These are phyloP conservation scores for Drymonia ruficornis DNA, from an alignment of 2,888 invertebrate genomes.

Conservation along the genomic window DNA sequence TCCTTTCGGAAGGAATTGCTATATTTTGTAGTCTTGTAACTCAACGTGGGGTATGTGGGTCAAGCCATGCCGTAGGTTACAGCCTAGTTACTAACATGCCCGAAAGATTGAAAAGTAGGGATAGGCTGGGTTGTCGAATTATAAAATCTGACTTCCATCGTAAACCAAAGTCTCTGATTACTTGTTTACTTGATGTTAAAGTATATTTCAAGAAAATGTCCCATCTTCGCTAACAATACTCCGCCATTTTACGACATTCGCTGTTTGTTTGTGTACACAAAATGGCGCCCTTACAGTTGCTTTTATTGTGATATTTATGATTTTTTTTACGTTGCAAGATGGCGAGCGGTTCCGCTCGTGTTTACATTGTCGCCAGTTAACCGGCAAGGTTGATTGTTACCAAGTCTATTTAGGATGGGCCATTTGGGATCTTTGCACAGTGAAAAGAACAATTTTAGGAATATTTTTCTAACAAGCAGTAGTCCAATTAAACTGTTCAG, in stretches of 20 bases:
- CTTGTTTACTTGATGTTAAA: neutral
- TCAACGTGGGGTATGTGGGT: no score
- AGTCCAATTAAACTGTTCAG: neutral
- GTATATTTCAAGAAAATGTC: no score
- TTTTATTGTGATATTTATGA: constrained; percentile 3
- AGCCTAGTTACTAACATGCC: no score
- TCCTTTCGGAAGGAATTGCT: no score
- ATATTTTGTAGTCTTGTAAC: no score
- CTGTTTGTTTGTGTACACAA: neutral
- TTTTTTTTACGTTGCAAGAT: constrained; percentile 2
- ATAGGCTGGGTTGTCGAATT: no score
- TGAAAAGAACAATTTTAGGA: no score
- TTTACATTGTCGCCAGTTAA: neutral
- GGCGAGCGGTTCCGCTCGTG: neutral
- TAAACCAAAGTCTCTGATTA: no score
- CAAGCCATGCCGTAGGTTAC: no score
- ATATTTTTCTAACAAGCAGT: no score
- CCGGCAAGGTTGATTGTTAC: neutral
- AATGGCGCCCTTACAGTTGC: constrained; percentile 2
- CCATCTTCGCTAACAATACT: neutral
- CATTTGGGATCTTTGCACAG: no score
- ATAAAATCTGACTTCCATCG: neutral
- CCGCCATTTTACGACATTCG: neutral
- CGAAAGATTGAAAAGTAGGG: no score
- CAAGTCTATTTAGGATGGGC: neutral